Evolutionary conservation across 2,113 vertebrate genomes (phyloP).

Genomic region (Xenopus laevis): DNA sequence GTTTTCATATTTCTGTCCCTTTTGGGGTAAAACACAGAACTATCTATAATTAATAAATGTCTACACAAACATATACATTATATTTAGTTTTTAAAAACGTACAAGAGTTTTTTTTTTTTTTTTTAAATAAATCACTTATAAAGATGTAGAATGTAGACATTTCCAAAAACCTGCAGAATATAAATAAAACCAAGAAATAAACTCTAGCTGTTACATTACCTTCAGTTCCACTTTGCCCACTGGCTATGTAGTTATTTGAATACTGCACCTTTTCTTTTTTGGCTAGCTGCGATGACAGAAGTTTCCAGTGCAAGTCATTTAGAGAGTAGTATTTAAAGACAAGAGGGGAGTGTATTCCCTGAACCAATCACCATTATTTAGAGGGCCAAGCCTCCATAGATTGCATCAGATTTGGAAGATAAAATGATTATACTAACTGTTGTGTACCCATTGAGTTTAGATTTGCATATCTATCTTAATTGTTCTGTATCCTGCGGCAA

Average conservation of each 20-base stretch:
- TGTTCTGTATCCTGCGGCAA: conserved; percentile 36
- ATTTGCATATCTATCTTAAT: conserved; percentile 45
- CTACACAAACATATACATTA: no score
- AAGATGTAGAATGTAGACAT: neutral
- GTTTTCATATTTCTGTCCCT: no score
- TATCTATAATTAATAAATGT: no score
- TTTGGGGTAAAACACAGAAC: no score
- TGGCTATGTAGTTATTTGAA: conserved; percentile 38
- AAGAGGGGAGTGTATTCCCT: conserved; percentile 67
- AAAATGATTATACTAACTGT: conserved; percentile 59
- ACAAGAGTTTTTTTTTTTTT: no score
- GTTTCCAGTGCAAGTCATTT: conserved; percentile 53
- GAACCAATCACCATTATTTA: conserved; percentile 65
- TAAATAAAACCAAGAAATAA: neutral
- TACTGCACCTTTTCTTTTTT: conserved; percentile 51
- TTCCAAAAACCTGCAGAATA: neutral
- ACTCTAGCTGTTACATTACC: conserved; percentile 54
- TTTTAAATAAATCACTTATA: neutral
- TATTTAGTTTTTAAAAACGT: no score
- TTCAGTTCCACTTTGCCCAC: conserved; percentile 48
- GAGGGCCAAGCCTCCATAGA: conserved; percentile 61
- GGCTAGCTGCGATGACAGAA: conserved; percentile 50
- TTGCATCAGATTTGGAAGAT: conserved; percentile 69
- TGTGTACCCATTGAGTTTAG: conserved; percentile 66
- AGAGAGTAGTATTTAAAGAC: conserved; percentile 68